These are phyloP conservation scores for Sorex maritimensis DNA, from an alignment of 2,797 vertebrate genomes.

Conservation along the genomic window DNA sequence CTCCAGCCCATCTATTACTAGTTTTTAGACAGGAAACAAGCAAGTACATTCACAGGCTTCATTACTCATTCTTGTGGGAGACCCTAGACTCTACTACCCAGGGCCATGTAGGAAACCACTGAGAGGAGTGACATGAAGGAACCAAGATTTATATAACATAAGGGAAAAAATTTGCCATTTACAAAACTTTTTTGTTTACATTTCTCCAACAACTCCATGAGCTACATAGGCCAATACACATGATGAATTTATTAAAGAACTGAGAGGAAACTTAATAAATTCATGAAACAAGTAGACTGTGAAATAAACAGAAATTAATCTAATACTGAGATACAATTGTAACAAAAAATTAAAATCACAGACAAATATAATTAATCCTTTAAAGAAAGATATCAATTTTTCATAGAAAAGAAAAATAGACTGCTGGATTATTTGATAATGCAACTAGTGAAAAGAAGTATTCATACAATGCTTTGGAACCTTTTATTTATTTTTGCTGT, in stretches of 20 bases:
- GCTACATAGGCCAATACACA: not conserved
- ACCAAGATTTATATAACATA: not conserved
- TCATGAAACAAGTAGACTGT: constrained; percentile 6
- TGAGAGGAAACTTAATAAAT: constrained; percentile 10
- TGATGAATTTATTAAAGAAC: not conserved
- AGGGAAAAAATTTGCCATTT: not conserved
- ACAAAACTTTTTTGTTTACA: not conserved
- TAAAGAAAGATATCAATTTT: constrained; percentile 52
- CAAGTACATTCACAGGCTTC: not conserved
- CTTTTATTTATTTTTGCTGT: not conserved
- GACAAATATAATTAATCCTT: not conserved
- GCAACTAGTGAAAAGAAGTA: not conserved
- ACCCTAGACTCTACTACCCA: too few relatives aligned
- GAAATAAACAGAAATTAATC: constrained; percentile 38
- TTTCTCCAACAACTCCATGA: not conserved
- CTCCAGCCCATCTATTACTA: too few relatives aligned
- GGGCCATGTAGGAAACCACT: too few relatives aligned
- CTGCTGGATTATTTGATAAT: not conserved
- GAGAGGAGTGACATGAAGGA: too few relatives aligned
- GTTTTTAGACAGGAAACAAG: not conserved
- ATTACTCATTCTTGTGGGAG: too few relatives aligned
- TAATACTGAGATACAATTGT: not conserved
- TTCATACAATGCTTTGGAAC: not conserved
- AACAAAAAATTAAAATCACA: constrained; percentile 38
- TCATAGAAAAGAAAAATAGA: not conserved